Evolutionary conservation across 2,113 vertebrate genomes (phyloP), one percentile per base, ranked within the genome.

Genomic region (Halcyon senegalensis): DNA sequence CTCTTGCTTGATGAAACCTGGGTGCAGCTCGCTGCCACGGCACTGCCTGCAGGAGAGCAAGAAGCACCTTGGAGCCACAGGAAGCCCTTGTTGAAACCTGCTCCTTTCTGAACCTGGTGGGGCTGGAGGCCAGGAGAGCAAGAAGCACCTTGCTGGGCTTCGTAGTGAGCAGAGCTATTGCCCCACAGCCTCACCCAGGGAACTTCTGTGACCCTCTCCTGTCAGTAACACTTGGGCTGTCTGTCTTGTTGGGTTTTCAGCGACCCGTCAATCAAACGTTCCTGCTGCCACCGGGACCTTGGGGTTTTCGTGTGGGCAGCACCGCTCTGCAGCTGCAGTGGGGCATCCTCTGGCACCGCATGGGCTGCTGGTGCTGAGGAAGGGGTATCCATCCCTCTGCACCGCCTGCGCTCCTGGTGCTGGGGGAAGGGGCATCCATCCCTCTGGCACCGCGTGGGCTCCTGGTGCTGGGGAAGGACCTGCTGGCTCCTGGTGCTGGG

Each of bases 171-270:
- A 17, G 9, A 0, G 2, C 10, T n/a, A 14, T 10, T 8, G 43
- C 43, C 17, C 1, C 0, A 7, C 19, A 51, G 46, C 27, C 14
- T 21, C 11, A 19, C 2, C 11, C 0, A 1, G 35, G 0, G 4
- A 24, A 17, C 82, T 78, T 67, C 41, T 51, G 68, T 53, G 10
- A 7, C 63, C 27, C n/a, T 58, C 66, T 51, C 35, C 70, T 73
- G 55, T 44, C 70, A 63, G 2, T 28, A 51, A 16, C 27, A 23
- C 60, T 87, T 58, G 44, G 16, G 13, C 60, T 73, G n/a, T 31
- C 53, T 43, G 11, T 86, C 68, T 91, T 43, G 13, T 53, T 67
- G 77, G 64, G 48, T 50, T 70, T 63, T 89, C 73, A 77, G 84
- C 79, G 64, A 74, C 69, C 72, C 43, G 37, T 81, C 3, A 1